A percentile compares a stretch with the other conserved stretches of the same genome.
Conservation (phyloP, 2,888 invertebrate species). For the Neoaliturus tenellus region DNA sequence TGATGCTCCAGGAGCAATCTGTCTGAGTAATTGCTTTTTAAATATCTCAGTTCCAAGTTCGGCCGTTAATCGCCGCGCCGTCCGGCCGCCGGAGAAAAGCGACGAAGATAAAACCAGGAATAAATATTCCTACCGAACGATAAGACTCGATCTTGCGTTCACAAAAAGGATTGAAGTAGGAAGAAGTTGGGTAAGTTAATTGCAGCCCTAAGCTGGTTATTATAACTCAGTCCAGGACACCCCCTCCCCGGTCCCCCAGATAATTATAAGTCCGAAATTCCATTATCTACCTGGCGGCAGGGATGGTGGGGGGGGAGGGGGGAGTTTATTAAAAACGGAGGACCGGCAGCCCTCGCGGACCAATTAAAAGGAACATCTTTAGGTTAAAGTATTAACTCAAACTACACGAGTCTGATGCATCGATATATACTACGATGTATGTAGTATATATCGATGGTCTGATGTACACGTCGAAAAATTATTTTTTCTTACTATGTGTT, state of each 20-base stretch:
- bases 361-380: slow-evolving; percentile 16
- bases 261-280: slow-evolving; percentile 56
- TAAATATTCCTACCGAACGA: slow-evolving; percentile 23
- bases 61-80: background rate
- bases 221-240: slow-evolving; percentile 45
- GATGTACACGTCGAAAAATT: no score
- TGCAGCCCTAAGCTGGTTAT: slow-evolving; percentile 55
- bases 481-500: no score
- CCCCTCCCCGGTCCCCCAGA: slow-evolving; percentile 3
- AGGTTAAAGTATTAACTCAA: background rate
- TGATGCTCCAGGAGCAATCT: background rate
- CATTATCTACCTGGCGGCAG: slow-evolving; percentile 53
- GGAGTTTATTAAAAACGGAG: slow-evolving; percentile 47
- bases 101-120: slow-evolving; percentile 32
- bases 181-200: slow-evolving; percentile 47
- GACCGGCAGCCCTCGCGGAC: background rate
- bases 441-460: no score
- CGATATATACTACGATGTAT: background rate
- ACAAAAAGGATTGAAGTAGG: slow-evolving; percentile 29
- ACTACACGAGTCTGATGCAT: background rate
- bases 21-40: slow-evolving; percentile 39
- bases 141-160: slow-evolving; percentile 49
- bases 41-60: slow-evolving; percentile 5
- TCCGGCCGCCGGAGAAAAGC: background rate
- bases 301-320: slow-evolving; percentile 26